These are phyloP conservation scores for Hylia prasina DNA, from an alignment of 2,113 vertebrate genomes.

Conservation along the genomic window DNA sequence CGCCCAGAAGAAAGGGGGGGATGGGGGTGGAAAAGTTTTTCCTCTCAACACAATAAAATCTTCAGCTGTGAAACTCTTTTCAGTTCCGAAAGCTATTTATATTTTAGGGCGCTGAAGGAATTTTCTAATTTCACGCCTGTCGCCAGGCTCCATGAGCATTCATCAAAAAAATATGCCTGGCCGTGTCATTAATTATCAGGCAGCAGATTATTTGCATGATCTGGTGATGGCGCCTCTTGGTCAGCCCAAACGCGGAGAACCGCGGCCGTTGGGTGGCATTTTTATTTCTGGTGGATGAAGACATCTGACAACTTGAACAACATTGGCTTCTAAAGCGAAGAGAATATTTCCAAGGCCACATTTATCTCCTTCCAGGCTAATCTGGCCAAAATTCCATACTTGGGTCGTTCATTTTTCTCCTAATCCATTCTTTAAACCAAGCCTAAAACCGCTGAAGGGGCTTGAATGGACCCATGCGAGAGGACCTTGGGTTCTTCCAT, in stretches of 20 bases:
- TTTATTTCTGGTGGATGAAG: slow-evolving; percentile 22
- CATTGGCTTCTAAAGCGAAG: not conserved
- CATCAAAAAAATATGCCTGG: slow-evolving; percentile 80
- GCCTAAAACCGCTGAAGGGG: not conserved
- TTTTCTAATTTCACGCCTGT: slow-evolving; percentile 84
- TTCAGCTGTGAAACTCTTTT: slow-evolving; percentile 81
- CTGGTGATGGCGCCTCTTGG: slow-evolving; percentile 12
- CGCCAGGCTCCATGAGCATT: slow-evolving; percentile 71
- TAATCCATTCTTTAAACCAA: not conserved
- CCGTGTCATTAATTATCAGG: slow-evolving; percentile 64
- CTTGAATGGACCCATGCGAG: not conserved
- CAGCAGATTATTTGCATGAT: slow-evolving; percentile 68
- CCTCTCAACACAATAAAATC: slow-evolving; percentile 82
- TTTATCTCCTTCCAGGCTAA: not conserved
- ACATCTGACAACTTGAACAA: slow-evolving; percentile 39
- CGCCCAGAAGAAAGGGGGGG: slow-evolving; percentile 72
- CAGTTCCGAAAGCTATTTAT: slow-evolving; percentile 82
- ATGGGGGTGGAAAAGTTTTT: slow-evolving; percentile 76
- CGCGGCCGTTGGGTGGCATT: not conserved
- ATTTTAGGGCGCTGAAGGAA: slow-evolving; percentile 79
- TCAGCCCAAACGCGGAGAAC: not conserved
- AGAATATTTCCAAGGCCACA: not conserved
- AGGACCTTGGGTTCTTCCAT: not conserved
- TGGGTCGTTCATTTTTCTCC: not conserved
- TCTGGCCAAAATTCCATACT: not conserved